Conservation (phyloP, 2,113 vertebrate genomes). For the Chaetura pelagica region DNA sequence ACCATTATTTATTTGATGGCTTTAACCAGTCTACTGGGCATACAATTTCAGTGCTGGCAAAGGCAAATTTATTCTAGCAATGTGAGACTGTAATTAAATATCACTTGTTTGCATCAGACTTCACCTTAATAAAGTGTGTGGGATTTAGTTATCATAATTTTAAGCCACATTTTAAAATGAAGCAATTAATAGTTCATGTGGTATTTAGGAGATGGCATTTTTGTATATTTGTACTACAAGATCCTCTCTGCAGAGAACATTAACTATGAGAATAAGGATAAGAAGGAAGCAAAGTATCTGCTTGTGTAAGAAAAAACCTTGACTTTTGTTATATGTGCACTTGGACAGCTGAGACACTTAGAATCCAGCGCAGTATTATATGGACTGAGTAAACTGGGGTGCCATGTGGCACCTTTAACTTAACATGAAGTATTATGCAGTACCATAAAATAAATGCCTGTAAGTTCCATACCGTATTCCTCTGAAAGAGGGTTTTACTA, state of each 20-base stretch:
- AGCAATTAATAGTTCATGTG: background rate
- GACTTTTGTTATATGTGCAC: background rate
- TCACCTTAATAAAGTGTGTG: background rate
- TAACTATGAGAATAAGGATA: background rate
- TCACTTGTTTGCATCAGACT: background rate
- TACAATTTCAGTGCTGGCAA: background rate
- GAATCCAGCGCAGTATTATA: background rate
- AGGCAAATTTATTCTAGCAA: background rate
- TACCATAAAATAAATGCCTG: background rate
- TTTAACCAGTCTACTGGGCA: background rate
- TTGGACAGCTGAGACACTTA: background rate
- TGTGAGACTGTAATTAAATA: background rate
- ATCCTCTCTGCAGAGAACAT: background rate
- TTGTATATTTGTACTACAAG: background rate
- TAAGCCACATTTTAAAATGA: background rate
- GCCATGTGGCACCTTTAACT: background rate
- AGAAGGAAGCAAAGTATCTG: background rate
- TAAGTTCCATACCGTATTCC: background rate
- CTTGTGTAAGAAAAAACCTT: background rate
- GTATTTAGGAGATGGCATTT: background rate
- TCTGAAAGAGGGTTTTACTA: background rate
- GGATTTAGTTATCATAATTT: background rate
- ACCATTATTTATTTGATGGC: background rate
- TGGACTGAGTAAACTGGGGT: background rate
- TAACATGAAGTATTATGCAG: background rate